A percentile compares a stretch with the other conserved stretches of the same genome.
These are phyloP conservation scores for Ptilorrhoa leucosticta DNA, from an alignment of 2,113 vertebrate genomes.

Conservation along the genomic window DNA sequence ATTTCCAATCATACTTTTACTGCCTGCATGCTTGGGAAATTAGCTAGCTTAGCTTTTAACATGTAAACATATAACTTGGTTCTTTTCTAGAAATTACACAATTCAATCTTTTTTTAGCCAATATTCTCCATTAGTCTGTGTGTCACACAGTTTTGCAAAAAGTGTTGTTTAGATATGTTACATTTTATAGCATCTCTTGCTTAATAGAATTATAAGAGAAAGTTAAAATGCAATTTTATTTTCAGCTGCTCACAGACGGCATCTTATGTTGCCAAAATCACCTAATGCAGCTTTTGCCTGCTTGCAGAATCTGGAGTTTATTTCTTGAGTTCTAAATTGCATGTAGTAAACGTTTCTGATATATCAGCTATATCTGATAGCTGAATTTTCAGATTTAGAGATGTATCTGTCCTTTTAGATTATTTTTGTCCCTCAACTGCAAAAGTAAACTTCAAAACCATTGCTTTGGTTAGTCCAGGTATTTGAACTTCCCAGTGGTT, in stretches of 20 bases:
- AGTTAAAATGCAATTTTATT: background rate
- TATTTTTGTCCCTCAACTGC: background rate
- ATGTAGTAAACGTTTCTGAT: background rate
- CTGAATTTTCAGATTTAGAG: background rate
- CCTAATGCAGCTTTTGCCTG: background rate
- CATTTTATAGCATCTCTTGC: background rate
- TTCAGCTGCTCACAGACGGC: background rate
- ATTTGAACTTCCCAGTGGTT: constrained; percentile 12
- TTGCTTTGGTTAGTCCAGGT: background rate
- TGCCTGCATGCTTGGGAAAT: background rate
- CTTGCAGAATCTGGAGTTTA: background rate
- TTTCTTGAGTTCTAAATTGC: background rate
- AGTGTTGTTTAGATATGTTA: background rate
- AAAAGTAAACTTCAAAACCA: constrained; percentile 9
- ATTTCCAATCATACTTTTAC: background rate
- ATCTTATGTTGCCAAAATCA: background rate
- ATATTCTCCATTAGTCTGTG: background rate
- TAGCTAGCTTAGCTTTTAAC: background rate
- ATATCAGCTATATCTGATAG: background rate
- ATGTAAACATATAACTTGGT: background rate
- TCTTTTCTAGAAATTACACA: background rate
- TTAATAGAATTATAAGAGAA: background rate
- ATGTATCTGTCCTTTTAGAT: background rate
- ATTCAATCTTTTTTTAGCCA: background rate
- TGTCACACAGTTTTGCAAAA: background rate